Percentiles rank a stretch among this genome's conserved stretches.
Conservation (phyloP, 2,888 invertebrate genomes). For the Coelogynopora nodosa region DNA sequence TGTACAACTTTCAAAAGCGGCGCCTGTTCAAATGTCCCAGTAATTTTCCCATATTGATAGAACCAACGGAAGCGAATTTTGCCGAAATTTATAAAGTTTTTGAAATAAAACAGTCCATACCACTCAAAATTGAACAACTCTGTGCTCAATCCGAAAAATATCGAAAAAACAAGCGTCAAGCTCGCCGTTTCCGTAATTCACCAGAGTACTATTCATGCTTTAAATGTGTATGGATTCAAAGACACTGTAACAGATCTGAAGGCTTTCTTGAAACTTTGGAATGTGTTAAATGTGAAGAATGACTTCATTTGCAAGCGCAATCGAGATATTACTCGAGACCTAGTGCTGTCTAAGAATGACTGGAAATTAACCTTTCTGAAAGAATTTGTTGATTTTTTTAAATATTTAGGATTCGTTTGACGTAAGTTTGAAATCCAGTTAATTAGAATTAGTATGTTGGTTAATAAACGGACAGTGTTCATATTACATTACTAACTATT, state of each 20-base stretch:
- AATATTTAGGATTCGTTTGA: not conserved
- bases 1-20: constrained; percentile 25
- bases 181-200: constrained; percentile 12
- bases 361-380: constrained; percentile 30
- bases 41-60: not conserved
- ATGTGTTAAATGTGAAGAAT: constrained; percentile 32
- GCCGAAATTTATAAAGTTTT: constrained; percentile 21
- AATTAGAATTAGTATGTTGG: too few species aligned
- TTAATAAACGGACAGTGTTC: too few species aligned
- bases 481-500: too few species aligned
- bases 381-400: constrained; percentile 33
- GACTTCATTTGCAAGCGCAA: constrained; percentile 22
- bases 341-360: constrained; percentile 8
- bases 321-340: constrained; percentile 33
- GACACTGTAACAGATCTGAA: constrained; percentile 4
- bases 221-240: constrained; percentile 18
- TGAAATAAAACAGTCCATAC: constrained; percentile 6
- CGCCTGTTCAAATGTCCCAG: not conserved
- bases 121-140: constrained; percentile 25
- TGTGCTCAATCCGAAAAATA: not conserved
- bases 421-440: too few species aligned
- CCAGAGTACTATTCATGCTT: constrained; percentile 33
- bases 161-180: constrained; percentile 28
- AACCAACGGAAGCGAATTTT: constrained; percentile 24
- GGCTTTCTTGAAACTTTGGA: constrained; percentile 16